phyloP scores from a whole-genome alignment of 2,888 invertebrate species.

The Parascotia fuliginaria region DNA sequence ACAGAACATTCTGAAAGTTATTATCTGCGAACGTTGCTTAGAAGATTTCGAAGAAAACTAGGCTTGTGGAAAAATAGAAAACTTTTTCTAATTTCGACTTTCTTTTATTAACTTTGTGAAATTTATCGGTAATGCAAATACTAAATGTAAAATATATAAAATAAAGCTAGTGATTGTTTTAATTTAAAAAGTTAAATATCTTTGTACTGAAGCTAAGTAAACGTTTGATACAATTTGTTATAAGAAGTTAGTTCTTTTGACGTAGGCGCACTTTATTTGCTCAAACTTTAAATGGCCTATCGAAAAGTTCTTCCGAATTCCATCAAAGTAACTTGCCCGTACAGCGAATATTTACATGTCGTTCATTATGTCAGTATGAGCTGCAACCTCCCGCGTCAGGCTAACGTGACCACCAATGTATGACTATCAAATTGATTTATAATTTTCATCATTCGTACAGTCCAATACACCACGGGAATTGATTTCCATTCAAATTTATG shows the following conservation, averaged over 20 bases:
- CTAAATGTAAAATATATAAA: too few species aligned
- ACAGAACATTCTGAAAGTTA: background rate
- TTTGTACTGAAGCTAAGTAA: too few species aligned
- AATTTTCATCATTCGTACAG: slow-evolving; percentile 50
- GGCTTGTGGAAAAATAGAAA: background rate
- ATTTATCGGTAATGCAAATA: too few species aligned
- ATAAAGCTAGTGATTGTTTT: too few species aligned
- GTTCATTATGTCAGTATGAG: slow-evolving; percentile 17
- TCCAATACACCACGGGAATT: slow-evolving; percentile 37
- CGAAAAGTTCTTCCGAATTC: background rate
- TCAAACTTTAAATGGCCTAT: too few species aligned
- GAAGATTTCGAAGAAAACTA: background rate
- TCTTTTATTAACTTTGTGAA: background rate
- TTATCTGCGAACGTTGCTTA: background rate
- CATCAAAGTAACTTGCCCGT: too few species aligned
- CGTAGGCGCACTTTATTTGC: too few species aligned
- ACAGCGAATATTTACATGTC: slow-evolving; percentile 2
- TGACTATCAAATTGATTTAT: slow-evolving; percentile 52
- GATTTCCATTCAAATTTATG: slow-evolving; percentile 45
- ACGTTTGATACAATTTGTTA: too few species aligned
- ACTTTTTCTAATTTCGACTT: background rate
- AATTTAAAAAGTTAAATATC: too few species aligned
- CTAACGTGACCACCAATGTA: slow-evolving; percentile 34
- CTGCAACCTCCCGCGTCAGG: slow-evolving; percentile 8
- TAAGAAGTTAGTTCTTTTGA: too few species aligned